Evolutionary conservation across 2,797 vertebrate genomes (phyloP), one percentile per base, ranked within the genome.

Genomic region (Hoplostethus atlanticus): DNA sequence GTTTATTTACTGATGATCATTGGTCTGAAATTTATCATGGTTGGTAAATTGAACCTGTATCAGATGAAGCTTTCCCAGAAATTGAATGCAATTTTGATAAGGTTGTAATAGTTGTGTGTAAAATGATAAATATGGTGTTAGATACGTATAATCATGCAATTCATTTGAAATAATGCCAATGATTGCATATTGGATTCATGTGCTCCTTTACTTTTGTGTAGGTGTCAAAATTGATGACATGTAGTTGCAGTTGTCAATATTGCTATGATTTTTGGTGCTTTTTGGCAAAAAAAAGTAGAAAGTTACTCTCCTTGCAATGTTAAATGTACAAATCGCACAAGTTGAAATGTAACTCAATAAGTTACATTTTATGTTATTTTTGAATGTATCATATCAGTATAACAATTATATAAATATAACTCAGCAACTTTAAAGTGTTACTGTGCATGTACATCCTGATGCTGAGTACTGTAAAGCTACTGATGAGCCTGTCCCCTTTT

Each of bases 31-130:
- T 38, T 17, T 3, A 38, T 34, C 52, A 30, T 12, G 65, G 50
- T 63, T 74, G 2, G 71, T 77, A 62, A 78, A 54, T 54, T 67
- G 40, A 72, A 9, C 11, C 11, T 30, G 11, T 52, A 25, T 52
- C 21, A 52, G n/a, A n/a, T 53, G 21, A 58, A 58, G 36, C 4
- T 30, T 17, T 21, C 56, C 54, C 31, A 8, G 25, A 21, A 31
- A 9, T 12, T 56, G 5, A 58, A 12, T 34, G 4, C 40, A 21
- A 9, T 47, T 48, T 48, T 10, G 17, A 28, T 17, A 28, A n/a
- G 11, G 48, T 47, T 34, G 25, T 48, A 31, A 47, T 6, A 48
- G 46, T 31, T 47, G 59, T 48, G 7, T 48, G 9, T 10, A 16
- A 25, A 60, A 63, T 52, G 6, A 21, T 52, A 21, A 17, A 50